These are phyloP conservation scores for Heterochromis multidens DNA, from an alignment of 2,113 vertebrate species.

Conservation along the genomic window DNA sequence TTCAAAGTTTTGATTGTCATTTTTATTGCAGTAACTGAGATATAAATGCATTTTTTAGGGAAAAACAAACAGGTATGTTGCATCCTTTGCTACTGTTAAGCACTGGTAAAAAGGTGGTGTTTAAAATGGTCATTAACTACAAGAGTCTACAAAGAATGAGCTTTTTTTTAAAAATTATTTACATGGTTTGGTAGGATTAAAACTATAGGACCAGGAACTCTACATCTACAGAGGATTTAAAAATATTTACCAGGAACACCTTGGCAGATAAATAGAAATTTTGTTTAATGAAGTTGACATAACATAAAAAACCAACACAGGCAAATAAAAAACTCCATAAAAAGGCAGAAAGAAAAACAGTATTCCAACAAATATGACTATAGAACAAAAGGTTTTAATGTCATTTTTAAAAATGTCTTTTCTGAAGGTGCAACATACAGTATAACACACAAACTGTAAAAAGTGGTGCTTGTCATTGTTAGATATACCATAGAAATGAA, in stretches of 20 bases:
- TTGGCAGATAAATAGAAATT: background rate
- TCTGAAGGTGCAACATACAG: background rate
- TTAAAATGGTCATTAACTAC: too few relatives aligned
- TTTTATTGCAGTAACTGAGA: background rate
- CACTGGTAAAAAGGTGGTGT: too few relatives aligned
- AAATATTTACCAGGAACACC: too few relatives aligned
- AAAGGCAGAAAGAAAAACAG: background rate
- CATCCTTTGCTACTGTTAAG: background rate
- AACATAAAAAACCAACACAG: too few relatives aligned
- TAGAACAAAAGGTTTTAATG: background rate
- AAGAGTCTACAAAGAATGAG: too few relatives aligned
- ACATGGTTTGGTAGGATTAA: too few relatives aligned
- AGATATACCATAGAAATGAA: background rate
- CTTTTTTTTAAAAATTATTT: too few relatives aligned
- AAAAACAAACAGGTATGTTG: background rate
- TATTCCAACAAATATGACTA: background rate
- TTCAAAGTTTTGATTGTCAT: background rate
- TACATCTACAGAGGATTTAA: too few relatives aligned
- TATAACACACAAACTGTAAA: background rate
- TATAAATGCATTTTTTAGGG: background rate
- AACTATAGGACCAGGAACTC: too few relatives aligned
- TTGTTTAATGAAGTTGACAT: background rate
- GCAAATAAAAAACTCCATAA: background rate
- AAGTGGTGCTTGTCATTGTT: background rate
- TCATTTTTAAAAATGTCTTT: background rate